A percentile compares a stretch with the other conserved stretches of the same genome.
Evolutionary conservation across 1,140 invertebrate species (phyloP).

Genomic region (Scylla paramamosain): DNA sequence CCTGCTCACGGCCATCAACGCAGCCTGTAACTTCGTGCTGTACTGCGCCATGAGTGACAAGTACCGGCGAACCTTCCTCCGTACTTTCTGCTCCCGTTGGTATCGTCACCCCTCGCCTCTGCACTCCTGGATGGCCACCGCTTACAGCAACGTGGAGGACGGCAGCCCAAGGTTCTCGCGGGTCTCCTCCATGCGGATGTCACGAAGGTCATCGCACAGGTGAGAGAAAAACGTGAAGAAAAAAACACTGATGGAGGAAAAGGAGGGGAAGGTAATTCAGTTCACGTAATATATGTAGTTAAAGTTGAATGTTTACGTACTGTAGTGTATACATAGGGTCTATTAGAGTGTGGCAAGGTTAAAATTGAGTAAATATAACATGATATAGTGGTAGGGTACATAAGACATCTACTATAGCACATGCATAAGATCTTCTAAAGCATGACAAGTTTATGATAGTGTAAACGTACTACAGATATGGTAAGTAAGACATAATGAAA

Average conservation of each 20-base stretch:
- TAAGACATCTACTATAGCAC: too few species aligned
- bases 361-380: too few species aligned
- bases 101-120: slow-evolving; percentile 71
- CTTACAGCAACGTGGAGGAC: slow-evolving; percentile 74
- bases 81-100: slow-evolving; percentile 83
- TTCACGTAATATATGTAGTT: too few species aligned
- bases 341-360: too few species aligned
- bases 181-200: slow-evolving; percentile 66
- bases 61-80: slow-evolving; percentile 87
- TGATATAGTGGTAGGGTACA: too few species aligned
- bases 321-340: too few species aligned
- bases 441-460: too few species aligned
- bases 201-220: slow-evolving; percentile 65
- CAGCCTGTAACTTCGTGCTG: slow-evolving; percentile 88
- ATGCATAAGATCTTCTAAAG: too few species aligned
- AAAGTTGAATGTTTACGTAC: too few species aligned
- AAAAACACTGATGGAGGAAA: background rate
- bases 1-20: slow-evolving; percentile 86
- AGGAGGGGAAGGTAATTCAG: too few species aligned
- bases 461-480: too few species aligned
- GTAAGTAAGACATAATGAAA: too few species aligned
- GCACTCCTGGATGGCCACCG: slow-evolving; percentile 75
- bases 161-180: slow-evolving; percentile 70
- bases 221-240: background rate
- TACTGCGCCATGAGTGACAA: slow-evolving; percentile 89